phyloP scores from a whole-genome alignment of 2,888 invertebrate species.

The Patella ulyssiponensis region DNA sequence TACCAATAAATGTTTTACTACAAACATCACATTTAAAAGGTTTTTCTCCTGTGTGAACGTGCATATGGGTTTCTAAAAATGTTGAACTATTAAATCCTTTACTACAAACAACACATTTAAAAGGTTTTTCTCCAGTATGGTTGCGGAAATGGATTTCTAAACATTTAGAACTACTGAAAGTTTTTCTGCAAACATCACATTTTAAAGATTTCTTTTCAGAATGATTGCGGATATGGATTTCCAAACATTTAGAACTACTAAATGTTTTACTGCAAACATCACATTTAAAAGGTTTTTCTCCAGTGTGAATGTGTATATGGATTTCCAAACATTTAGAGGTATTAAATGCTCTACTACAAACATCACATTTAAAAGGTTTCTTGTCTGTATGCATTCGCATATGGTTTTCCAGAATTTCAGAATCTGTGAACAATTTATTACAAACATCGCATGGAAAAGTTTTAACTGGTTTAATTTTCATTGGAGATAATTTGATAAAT shows the following conservation, averaged over 20 bases:
- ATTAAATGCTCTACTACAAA: not conserved
- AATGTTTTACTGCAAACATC: not conserved
- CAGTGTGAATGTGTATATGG: not conserved
- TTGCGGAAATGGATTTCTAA: constrained; percentile 16
- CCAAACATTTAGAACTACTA: not conserved
- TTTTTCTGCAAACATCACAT: constrained; percentile 22
- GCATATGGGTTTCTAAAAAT: constrained; percentile 8
- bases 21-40: constrained; percentile 17
- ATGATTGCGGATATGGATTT: not conserved
- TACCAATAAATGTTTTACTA: constrained; percentile 6
- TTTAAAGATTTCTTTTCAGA: constrained; percentile 8
- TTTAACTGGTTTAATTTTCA: too few species aligned
- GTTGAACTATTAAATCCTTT: constrained; percentile 6
- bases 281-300: constrained; percentile 13
- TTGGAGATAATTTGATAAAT: too few species aligned
- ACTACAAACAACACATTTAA: constrained; percentile 19
- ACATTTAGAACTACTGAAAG: not conserved
- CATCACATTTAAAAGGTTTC: not conserved
- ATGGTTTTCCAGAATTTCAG: not conserved
- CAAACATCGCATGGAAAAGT: not conserved
- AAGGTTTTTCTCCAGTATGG: constrained; percentile 24
- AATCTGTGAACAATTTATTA: not conserved
- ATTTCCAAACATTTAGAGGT: not conserved
- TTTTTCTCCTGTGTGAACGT: constrained; percentile 18
- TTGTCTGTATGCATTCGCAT: not conserved